A percentile compares a stretch with the other conserved stretches of the same genome.
Evolutionary conservation across 2,888 invertebrate species (phyloP).

Genomic region (Eudasyphora cyanicolor): DNA sequence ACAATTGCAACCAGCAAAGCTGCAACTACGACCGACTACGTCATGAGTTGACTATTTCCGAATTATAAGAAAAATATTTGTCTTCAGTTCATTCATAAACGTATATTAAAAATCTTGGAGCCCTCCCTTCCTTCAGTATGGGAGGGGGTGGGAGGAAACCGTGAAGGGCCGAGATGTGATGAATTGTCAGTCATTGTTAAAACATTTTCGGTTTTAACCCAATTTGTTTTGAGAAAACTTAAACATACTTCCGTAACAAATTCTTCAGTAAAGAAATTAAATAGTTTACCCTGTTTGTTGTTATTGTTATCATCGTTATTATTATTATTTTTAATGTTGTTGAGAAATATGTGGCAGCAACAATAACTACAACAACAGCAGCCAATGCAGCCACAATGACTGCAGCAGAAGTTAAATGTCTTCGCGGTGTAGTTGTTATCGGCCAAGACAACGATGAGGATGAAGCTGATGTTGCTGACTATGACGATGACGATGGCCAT

Average conservation of each 20-base stretch:
- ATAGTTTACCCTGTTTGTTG: slow-evolving; percentile 5
- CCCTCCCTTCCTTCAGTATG: too few species aligned
- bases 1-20: too few species aligned
- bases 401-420: slow-evolving; percentile 22
- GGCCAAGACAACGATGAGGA: not conserved
- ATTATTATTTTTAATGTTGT: not conserved
- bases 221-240: slow-evolving; percentile 17
- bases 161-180: too few species aligned
- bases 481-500: not conserved
- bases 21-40: not conserved
- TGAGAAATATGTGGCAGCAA: slow-evolving; percentile 10
- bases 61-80: not conserved
- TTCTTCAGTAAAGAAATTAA: slow-evolving; percentile 26
- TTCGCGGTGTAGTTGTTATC: not conserved
- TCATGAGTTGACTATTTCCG: not conserved
- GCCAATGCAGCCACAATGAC: not conserved
- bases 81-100: not conserved
- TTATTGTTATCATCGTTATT: not conserved
- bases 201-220: not conserved
- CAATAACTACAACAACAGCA: not conserved
- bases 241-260: slow-evolving; percentile 33
- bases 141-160: not conserved
- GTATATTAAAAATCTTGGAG: not conserved
- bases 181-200: too few species aligned
- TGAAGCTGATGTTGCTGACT: too few species aligned